Base-by-base conservation (phyloP, 2,113 vertebrate genomes). In the Neofelis nebulosa region DNA sequence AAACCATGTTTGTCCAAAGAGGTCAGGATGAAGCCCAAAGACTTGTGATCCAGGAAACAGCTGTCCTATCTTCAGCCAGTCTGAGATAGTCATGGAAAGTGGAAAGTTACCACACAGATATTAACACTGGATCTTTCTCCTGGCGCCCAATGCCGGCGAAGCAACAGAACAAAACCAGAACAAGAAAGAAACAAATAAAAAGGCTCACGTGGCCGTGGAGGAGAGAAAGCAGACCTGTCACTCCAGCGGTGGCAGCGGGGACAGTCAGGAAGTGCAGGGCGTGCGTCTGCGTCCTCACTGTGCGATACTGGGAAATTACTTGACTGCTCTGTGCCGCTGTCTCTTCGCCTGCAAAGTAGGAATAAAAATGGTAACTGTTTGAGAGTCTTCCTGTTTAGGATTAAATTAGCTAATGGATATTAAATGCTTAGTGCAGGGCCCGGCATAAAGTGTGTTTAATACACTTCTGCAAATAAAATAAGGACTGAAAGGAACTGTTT, bases 91-190 rank as follows among this genome's bases (percentile, higher is more conserved):
- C 86, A 52, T 55, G 89, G 96, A 98, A 97, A 94, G 83, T 68
- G 89, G 96, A 98, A 97, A 94, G 83, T 68, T 57, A 91, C 79
- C 87, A 12, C 94, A 27, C 71, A 86, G 74, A 78, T 84, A 90
- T 93, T 71, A 10, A 15, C 1, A 7, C 0, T 31, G 89, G 27
- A 21, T 68, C 41, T 52, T 18, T 74, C 73, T 45, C 36, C 94
- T 8, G 18, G 18, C 23, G 31, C 90, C 87, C 50, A 21, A 7
- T 9, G 12, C n/a, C 55, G 2, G 0, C 0, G 5, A 48, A 41
- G 36, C 78, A 16, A 10, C 55, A 48, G 71, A 90, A 48, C 36
- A 68, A 55, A 84, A 78, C 45, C 57, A 71, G 85, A 82, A 15
- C 18, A 33, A 74, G 63, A 4, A 87, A 57, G 55, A 1, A 0